Evolutionary conservation across 2,797 vertebrate species (phyloP).

Genomic region (Leontopithecus rosalia): DNA sequence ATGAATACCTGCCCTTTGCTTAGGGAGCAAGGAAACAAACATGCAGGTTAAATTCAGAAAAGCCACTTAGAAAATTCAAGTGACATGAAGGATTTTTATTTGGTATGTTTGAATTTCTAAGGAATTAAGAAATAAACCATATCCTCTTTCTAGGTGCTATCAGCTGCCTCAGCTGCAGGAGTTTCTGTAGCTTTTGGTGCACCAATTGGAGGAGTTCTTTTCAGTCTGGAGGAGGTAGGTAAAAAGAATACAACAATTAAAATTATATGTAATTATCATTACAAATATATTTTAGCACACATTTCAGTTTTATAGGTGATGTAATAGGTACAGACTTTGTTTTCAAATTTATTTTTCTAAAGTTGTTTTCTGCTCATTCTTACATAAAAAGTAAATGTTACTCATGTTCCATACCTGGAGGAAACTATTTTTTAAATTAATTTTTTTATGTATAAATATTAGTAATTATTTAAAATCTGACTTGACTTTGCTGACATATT

Average conservation of each 20-base stretch:
- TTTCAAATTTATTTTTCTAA: slow-evolving; percentile 38
- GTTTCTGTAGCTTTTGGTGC: slow-evolving; percentile 99
- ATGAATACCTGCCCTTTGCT: slow-evolving; percentile 15
- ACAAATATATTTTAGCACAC: neutral
- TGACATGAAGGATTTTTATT: neutral
- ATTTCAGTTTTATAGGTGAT: neutral
- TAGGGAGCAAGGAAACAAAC: neutral
- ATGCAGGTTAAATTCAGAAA: neutral
- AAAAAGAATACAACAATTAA: neutral
- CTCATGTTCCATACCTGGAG: neutral
- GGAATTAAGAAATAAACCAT: neutral
- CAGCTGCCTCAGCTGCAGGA: slow-evolving; percentile 97
- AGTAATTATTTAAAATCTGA: slow-evolving; percentile 49
- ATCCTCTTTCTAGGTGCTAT: slow-evolving; percentile 91
- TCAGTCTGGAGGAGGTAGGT: slow-evolving; percentile 97
- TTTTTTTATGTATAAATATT: neutral
- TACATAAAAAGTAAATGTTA: neutral
- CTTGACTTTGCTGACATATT: neutral
- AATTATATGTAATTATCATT: neutral
- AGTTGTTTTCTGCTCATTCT: neutral
- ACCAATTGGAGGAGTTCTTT: slow-evolving; percentile 98
- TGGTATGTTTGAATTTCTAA: neutral
- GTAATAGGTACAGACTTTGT: neutral
- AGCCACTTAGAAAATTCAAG: neutral
- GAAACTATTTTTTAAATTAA: neutral